Base-by-base conservation (phyloP, 2,797 vertebrate genomes). In the Cirrhinus mrigala region DNA sequence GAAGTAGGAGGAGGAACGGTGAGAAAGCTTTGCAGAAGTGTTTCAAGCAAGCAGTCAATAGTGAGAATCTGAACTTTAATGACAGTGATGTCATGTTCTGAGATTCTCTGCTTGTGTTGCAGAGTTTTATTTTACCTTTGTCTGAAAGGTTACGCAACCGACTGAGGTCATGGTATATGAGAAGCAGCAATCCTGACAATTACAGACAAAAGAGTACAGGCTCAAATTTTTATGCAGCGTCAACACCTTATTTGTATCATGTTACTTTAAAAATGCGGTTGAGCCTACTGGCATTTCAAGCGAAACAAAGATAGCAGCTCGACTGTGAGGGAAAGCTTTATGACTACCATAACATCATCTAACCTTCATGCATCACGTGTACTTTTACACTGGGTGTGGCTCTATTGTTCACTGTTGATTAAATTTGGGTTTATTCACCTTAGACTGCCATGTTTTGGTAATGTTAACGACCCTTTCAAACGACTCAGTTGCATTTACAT, bases 161-260 rank as follows among this genome's bases (percentile, higher is more conserved):
- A 16, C 27, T 85, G 77, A 80, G 68, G 84, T 80, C 77, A 85
- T 80, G 84, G 40, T 80, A 85, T 64, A 73, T 22, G 69, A 85
- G 84, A 85, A 64, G 68, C 68, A 79, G 29, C 7, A 62, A 64
- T 74, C 56, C 84, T 74, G 69, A 54, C 84, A 85, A 73, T 80
- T 85, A 54, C 44, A 85, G 69, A 85, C 77, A 77, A 84, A 37
- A 84, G 66, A 77, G 62, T 18, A 6, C 16, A 50, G 50, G 46
- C 86, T 79, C 62, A 44, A 62, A 46, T 79, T 70, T 85, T 50
- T 54, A 64, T 66, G 58, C 15, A 62, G 68, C 7, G 69, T 85
- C 81, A 78, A 68, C 71, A 58, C 75, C 76, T 33, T 69, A 22
- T 37, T 16, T 77, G 68, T 84, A 70, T 86, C 48, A 50, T 4